Conservation (phyloP, 2,797 vertebrate genomes). For the Salmo trutta region DNA sequence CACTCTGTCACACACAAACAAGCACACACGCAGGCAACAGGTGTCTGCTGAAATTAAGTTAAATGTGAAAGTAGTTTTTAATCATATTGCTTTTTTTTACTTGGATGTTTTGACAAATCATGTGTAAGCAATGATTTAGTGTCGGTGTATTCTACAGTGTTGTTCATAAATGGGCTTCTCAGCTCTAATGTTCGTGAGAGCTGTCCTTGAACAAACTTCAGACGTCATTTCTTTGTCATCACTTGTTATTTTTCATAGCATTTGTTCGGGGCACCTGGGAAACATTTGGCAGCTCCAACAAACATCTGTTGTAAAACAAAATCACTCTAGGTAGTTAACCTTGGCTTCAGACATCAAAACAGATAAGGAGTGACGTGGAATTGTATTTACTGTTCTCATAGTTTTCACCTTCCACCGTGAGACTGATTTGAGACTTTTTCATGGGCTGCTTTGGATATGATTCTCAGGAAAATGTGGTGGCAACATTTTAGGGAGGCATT, state of each 20-base stretch:
- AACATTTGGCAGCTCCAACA: conserved; percentile 45
- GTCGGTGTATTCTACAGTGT: background rate
- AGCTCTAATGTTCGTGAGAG: conserved; percentile 27
- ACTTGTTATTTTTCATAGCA: conserved; percentile 42
- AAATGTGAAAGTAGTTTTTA: too few species aligned
- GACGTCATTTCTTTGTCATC: conserved; percentile 25
- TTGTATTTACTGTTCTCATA: background rate
- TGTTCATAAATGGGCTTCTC: conserved; percentile 14
- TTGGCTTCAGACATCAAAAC: conserved; percentile 22
- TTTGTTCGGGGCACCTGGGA: conserved; percentile 48
- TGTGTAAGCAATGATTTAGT: background rate
- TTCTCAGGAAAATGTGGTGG: background rate
- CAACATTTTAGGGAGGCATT: background rate
- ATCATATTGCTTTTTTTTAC: background rate
- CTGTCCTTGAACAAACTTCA: conserved; percentile 44
- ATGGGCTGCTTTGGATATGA: background rate
- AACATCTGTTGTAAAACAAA: conserved; percentile 38
- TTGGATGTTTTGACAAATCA: background rate
- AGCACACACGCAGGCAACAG: too few species aligned
- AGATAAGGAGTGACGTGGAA: conserved; percentile 14
- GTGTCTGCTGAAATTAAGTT: background rate
- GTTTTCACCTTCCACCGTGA: background rate
- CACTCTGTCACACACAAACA: too few species aligned
- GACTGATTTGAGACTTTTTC: background rate
- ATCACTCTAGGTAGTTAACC: background rate